phyloP scores from a whole-genome alignment of 2,797 vertebrate genomes.

The Mallotus villosus region DNA sequence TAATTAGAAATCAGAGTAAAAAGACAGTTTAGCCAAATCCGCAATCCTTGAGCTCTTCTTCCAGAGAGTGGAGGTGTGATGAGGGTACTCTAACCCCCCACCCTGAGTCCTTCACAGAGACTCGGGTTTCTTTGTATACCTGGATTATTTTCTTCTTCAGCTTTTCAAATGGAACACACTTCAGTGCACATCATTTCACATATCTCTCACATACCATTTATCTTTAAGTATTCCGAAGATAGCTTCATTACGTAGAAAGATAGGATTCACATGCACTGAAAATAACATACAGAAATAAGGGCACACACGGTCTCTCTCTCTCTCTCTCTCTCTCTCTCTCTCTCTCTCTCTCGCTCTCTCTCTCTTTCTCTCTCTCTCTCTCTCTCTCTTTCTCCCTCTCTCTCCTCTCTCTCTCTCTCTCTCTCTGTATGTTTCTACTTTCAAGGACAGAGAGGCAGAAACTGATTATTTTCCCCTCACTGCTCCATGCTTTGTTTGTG shows the following conservation, averaged over 20 bases:
- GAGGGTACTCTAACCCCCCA: neutral
- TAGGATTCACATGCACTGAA: neutral
- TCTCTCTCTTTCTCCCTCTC: no score
- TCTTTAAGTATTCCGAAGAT: neutral
- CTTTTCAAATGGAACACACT: neutral
- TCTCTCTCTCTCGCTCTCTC: conserved; percentile 16
- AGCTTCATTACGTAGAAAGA: neutral
- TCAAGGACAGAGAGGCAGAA: conserved; percentile 21
- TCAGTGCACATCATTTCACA: neutral
- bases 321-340: no score
- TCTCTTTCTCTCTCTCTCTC: conserved; percentile 19
- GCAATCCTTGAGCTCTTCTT: no score
- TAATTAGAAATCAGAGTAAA: no score
- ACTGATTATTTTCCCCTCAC: neutral
- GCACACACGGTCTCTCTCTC: neutral
- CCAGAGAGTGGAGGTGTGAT: no score
- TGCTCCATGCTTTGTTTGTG: neutral
- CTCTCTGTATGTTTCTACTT: neutral
- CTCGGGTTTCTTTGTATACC: conserved; percentile 18
- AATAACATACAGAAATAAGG: neutral
- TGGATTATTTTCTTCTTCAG: neutral
- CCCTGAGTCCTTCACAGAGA: conserved; percentile 32
- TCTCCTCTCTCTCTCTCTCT: conserved; percentile 29
- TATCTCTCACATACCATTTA: neutral
- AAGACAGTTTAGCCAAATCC: no score